Evolutionary conservation across 1,140 invertebrate species (phyloP), one percentile per base, ranked within the genome.

Genomic region (Glomeris maerens): DNA sequence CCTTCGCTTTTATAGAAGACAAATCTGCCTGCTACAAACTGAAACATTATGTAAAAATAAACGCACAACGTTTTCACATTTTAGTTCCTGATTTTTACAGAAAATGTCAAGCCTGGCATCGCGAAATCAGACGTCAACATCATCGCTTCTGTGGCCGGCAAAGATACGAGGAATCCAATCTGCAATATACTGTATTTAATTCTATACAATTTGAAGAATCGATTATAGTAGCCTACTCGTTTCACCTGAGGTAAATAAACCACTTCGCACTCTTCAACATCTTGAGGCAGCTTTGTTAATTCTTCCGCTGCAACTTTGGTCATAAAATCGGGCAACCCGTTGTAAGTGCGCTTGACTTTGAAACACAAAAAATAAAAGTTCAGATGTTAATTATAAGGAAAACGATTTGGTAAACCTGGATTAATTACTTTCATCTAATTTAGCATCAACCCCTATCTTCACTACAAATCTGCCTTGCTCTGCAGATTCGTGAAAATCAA

Each of bases 1-100:
- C 75, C 72, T 40, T 72, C 70, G 63, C 76, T 84, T 66, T 84
- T 85, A 63, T 84, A 88, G 62, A 84, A 78, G 27, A 78, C 74
- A 49, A 75, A 72, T 48, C 77, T 69, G 52, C 78, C 74, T 44
- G 78, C 75, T 41, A 71, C 66, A 63, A 82, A 83, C 72, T 81
- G 56, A 49, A 63, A 61, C 20, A 44, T 7, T 10, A 44, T 10
- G 20, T 20, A 26, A 52, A 49, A 50, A 45, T 20, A 49, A 41
- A 55, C 3, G 26, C 2, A 45, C 27, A 41, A 14, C 29, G 45
- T 55, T 26, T 2, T 41, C n/a, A 27, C 20, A 14, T 17, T 27
- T 22, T 4, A 51, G n/a, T 2, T 23, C 17, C 2, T 25, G 5
- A 17, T 42, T 5, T 60, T 57, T 60, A 81, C 78, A 73, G 78